Conservation (phyloP, 2,888 invertebrate species). For the Caenorhabditis sp. region DNA sequence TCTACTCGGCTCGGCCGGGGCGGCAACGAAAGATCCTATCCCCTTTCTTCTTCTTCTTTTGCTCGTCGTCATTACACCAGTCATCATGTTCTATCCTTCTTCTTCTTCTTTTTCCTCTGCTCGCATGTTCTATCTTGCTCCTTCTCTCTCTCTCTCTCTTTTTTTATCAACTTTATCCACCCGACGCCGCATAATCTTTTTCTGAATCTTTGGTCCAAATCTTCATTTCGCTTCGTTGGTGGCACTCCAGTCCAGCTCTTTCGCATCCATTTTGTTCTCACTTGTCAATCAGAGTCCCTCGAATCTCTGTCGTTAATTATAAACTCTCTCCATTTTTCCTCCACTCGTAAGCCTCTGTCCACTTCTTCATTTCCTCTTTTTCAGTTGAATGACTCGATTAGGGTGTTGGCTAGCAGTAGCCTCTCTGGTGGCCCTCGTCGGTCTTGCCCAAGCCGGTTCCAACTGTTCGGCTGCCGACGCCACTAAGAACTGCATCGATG, state of each 20-base stretch:
- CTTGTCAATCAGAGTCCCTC: neutral
- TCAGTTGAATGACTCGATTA: slow-evolving; percentile 72
- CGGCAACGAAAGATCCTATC: slow-evolving; percentile 34
- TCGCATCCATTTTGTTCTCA: neutral
- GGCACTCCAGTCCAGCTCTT: neutral
- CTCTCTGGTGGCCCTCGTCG: slow-evolving; percentile 66
- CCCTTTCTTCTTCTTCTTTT: slow-evolving; percentile 20
- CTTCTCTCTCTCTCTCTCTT: slow-evolving; percentile 34
- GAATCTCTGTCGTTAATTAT: neutral
- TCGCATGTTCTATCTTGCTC: slow-evolving; percentile 40
- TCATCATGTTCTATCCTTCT: slow-evolving; percentile 56
- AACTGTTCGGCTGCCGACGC: slow-evolving; percentile 83
- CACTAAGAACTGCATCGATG: slow-evolving; percentile 88
- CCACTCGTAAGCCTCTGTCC: neutral
- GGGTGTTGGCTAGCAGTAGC: slow-evolving; percentile 75
- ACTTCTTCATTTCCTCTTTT: neutral
- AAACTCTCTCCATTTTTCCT: neutral
- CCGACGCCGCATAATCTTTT: slow-evolving; percentile 40
- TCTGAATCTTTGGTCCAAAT: slow-evolving; percentile 39
- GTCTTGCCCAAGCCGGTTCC: slow-evolving; percentile 74
- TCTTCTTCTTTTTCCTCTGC: slow-evolving; percentile 19
- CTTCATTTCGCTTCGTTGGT: slow-evolving; percentile 18
- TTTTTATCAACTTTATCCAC: slow-evolving; percentile 60
- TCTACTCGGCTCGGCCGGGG: neutral
- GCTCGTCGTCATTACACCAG: slow-evolving; percentile 54